Base-by-base conservation (phyloP, 2,113 vertebrate species). In the Urocolius indicus region DNA sequence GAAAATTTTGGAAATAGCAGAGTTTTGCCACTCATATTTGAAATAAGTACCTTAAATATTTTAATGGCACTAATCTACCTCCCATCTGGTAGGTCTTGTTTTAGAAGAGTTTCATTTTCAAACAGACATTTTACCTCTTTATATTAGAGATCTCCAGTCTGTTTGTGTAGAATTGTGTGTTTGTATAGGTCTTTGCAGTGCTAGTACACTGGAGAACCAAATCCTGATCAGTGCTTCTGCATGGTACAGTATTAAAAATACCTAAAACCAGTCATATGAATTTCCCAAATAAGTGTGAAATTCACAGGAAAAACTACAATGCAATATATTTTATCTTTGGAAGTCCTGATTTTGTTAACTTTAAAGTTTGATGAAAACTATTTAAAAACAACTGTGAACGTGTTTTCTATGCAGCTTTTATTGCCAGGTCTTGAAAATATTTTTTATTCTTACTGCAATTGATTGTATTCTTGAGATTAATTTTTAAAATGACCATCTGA, bases 161-260 rank as follows among this genome's bases (percentile, higher is more conserved):
- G 51, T 87, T 81, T 67, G 46, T 43, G 38, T 83, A 75, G 62
- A 78, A 32, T 32, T 89, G 45, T 87, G 49, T 80, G 51, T 91
- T 89, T 57, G 27, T 84, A 27, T 17, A 80, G 51, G 29, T 88
- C 48, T 90, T 92, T 54, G 48, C 57, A 93, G 19, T 63, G 48
- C 49, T 90, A 78, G 7, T 52, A 69, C 32, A 67, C 51, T 72
- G 87, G 73, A 88, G 48, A 91, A 92, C 45, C 82, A 83, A 90
- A 72, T 61, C 32, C 29, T 16, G 10, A 86, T 63, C 27, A 86
- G 85, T 61, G 84, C 65, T 92, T 89, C 85, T 68, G 52, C 86
- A 86, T 84, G 86, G 88, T 94, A 96, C 88, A 95, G 93, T 94
- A 95, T 93, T 97, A 94, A 81, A 95, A 93, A 92, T 72, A 86